These are phyloP conservation scores for Dryococelus australis DNA, from an alignment of 2,888 invertebrate genomes.

Conservation along the genomic window DNA sequence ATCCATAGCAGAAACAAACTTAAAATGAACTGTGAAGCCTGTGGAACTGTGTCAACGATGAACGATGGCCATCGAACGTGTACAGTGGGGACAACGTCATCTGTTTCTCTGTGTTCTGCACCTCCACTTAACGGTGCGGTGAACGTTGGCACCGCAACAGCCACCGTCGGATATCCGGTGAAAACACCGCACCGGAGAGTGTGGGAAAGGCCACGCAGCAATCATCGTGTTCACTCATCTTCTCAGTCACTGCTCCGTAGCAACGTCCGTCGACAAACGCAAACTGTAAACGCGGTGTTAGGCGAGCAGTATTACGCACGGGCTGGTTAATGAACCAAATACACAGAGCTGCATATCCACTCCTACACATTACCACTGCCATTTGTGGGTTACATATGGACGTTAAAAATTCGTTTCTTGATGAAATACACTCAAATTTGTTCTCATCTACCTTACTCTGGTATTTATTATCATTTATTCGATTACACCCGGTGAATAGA, in stretches of 20 bases:
- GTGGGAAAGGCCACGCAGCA: slow-evolving; percentile 17
- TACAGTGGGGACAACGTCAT: background rate
- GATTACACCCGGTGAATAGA: too few relatives aligned
- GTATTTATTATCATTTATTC: too few relatives aligned
- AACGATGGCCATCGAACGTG: background rate
- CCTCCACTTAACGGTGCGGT: background rate
- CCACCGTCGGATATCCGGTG: slow-evolving; percentile 1
- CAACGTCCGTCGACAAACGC: slow-evolving; percentile 2
- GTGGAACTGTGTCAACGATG: background rate
- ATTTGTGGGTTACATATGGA: too few relatives aligned
- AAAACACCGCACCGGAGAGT: slow-evolving; percentile 4
- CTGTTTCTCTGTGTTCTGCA: background rate
- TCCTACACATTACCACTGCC: too few relatives aligned
- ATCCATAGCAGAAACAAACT: background rate
- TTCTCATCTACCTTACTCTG: too few relatives aligned
- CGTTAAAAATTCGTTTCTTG: too few relatives aligned
- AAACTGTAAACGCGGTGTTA: background rate
- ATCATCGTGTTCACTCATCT: slow-evolving; percentile 9
- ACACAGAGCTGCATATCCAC: too few relatives aligned
- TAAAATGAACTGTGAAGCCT: background rate
- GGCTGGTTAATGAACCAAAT: too few relatives aligned
- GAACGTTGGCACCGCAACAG: slow-evolving; percentile 1
- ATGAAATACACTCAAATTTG: too few relatives aligned
- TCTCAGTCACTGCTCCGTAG: background rate
- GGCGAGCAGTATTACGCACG: too few relatives aligned